Conservation (phyloP, 1,140 invertebrate genomes). For the Hesperophylax magnus region DNA sequence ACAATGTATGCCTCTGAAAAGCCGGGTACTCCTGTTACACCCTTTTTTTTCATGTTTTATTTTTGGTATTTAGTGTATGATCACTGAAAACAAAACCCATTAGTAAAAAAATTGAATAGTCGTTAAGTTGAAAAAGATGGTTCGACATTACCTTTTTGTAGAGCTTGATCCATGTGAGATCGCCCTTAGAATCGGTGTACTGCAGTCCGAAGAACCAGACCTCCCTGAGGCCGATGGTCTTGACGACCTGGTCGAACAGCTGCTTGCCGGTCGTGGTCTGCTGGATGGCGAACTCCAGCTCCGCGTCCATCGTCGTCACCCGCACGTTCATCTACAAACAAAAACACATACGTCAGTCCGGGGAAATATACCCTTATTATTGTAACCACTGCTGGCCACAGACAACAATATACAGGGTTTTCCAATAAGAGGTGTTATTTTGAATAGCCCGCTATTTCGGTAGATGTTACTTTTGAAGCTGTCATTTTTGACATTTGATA, state of each 20-base stretch:
- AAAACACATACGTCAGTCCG: background rate
- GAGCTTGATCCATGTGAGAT: slow-evolving; percentile 98
- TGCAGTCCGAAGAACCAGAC: slow-evolving; percentile 99
- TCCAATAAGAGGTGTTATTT: no score
- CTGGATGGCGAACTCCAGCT: slow-evolving; percentile 99
- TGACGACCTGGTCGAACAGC: slow-evolving; percentile 99
- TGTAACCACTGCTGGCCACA: no score
- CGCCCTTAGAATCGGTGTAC: slow-evolving; percentile 98
- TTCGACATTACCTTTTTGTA: slow-evolving; percentile 93
- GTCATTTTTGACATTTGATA: no score
- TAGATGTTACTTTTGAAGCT: no score
- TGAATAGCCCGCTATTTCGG: no score
- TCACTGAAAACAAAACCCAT: background rate
- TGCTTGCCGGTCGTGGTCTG: slow-evolving; percentile 99
- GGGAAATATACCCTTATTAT: no score
- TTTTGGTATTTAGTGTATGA: no score
- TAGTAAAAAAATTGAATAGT: background rate
- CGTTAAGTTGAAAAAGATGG: background rate
- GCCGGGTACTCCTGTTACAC: no score
- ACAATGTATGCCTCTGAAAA: no score
- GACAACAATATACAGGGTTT: no score
- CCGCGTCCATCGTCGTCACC: slow-evolving; percentile 99
- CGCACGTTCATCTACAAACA: slow-evolving; percentile 93
- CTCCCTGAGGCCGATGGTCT: slow-evolving; percentile 98
- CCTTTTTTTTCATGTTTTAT: no score